Evolutionary conservation across 2,113 vertebrate genomes (phyloP), one percentile per base, ranked within the genome.

Genomic region (Felis chaus): DNA sequence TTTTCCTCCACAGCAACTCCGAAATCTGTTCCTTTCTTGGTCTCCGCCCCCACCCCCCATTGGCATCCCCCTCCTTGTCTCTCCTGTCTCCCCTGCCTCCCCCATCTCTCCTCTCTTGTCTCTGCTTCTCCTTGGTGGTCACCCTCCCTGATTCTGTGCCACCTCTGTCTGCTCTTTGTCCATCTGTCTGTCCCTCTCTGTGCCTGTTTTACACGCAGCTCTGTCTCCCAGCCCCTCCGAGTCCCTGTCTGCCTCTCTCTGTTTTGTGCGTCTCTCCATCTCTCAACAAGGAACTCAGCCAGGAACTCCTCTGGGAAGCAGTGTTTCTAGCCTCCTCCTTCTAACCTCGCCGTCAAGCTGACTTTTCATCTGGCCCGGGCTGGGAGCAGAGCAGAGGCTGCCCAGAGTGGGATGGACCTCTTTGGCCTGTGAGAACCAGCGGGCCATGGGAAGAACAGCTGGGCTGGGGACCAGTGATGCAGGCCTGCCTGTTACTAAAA

Each of bases 11-110:
- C 95, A 96, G 92, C 76, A 45, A 68, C 97, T 97, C 92, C 33
- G 65, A 97, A 96, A 95, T 96, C 97, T 97, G 96, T 97, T 95
- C 89, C 97, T 96, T 96, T 96, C 97, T 95, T 63, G 92, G 96
- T 83, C 81, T 92, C 96, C 55, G 0, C 95, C 92, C 83, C 85
- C 96, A 87, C 90, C 83, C 84, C 94, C 90, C 57, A 2, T 11
- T 78, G 66, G 63, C 91, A 82, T 10, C 93, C 79, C 91, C 55
- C 66, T 78, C n/a, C 53, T 29, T 0, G 15, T 33, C 66, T 89
- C 45, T 45, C 45, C 45, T 45, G 45, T 45, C 45, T 45, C 45
- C 7, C 45, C 45, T 45, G 45, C 1, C 45, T 45, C 45, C 45
- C 78, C 93, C 78, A 63, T 11, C 63, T 80, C 86, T 91, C 73